Base-by-base conservation (phyloP, 2,797 vertebrate species). In the Schizopygopsis malacanthus region DNA sequence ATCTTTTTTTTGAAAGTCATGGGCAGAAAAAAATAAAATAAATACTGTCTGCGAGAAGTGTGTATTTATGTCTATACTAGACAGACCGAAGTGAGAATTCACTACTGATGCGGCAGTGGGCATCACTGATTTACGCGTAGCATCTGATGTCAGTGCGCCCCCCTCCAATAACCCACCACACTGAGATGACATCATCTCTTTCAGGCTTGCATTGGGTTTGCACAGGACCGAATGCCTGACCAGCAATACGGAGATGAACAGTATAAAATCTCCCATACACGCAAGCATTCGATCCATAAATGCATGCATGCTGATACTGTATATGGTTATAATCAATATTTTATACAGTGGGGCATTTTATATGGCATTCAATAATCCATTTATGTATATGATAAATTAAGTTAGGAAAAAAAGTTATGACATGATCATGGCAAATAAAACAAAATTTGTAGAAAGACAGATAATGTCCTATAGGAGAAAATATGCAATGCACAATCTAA, bases 131-230 rank as follows among this genome's bases (percentile, higher is more conserved):
- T 47, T 39, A 52, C 65, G 83, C 33, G 67, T 73, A 67, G 45
- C 67, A 77, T 87, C 76, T 83, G 63, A 83, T 80, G 45, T 73
- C 69, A 80, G 54, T 54, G 76, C 69, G 13, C 73, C 76, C 72
- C 50, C 69, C 22, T 13, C 71, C 70, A 75, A 73, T 77, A 47
- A 65, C 86, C 81, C 85, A 84, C 77, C 87, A 81, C 85, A 67
- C 79, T 79, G 79, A 59, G 85, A 88, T 90, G 86, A 90, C 86
- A 87, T 89, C 87, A 90, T 87, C 86, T 80, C 84, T 84, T 84
- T 87, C 83, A 89, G 87, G 79, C 70, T 83, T 72, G 76, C 79
- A 85, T 61, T 81, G 82, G 39, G 81, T 63, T 59, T 52, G 69
- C 69, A 22, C 45, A 2, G 28, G 50, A 79, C 37, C 15, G 33